Percentiles rank a stretch among this genome's conserved stretches.
These are phyloP conservation scores for Clinocottus analis DNA, from an alignment of 2,113 vertebrate species.

Conservation along the genomic window DNA sequence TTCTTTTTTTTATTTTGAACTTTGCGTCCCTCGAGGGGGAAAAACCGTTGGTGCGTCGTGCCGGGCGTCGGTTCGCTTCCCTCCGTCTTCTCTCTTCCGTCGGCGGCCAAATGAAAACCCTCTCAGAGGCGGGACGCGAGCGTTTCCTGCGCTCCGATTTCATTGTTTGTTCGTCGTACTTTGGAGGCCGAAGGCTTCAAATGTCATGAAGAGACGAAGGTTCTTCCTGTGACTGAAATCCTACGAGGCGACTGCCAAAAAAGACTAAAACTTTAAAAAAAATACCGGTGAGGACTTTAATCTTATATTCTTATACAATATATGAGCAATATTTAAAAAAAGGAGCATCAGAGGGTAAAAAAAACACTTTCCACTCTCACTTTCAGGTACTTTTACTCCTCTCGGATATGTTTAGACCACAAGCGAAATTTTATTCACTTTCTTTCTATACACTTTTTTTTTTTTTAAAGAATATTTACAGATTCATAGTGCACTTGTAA, in stretches of 20 bases:
- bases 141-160: constrained; percentile 14
- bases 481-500: constrained; percentile 77
- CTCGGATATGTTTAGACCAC: constrained; percentile 38
- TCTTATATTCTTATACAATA: constrained; percentile 55
- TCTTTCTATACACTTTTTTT: constrained; percentile 68
- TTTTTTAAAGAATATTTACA: constrained; percentile 54
- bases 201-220: constrained; percentile 3
- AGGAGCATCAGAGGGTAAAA: constrained; percentile 62
- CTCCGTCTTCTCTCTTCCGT: constrained; percentile 17
- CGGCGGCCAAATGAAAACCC: constrained; percentile 55
- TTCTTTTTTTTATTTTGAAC: no score
- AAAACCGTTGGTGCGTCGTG: constrained; percentile 27
- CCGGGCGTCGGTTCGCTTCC: background rate
- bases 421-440: constrained; percentile 52
- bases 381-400: constrained; percentile 81
- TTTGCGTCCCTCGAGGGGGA: no score
- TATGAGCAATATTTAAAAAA: constrained; percentile 75
- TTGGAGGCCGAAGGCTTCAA: background rate
- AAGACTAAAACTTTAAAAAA: constrained; percentile 1
- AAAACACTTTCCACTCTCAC: constrained; percentile 73
- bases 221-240: constrained; percentile 24
- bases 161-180: constrained; percentile 10
- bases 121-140: background rate
- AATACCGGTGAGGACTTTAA: background rate
- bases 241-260: constrained; percentile 24